Conservation (phyloP, 2,113 vertebrate species). For the Sapajus apella region DNA sequence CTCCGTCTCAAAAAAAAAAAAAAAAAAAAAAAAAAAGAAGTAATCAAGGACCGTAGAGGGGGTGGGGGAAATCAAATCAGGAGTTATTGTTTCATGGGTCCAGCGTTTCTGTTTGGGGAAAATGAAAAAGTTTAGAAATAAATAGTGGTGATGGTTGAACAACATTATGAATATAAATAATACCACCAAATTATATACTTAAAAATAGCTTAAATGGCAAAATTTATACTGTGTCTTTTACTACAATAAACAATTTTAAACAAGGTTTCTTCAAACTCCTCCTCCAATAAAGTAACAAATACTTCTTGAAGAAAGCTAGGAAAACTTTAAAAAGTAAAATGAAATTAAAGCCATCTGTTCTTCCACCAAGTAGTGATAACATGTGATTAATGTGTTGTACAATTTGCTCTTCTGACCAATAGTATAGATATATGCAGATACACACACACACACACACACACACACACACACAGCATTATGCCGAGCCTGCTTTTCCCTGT, state of each 20-base stretch:
- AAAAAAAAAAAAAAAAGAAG: too few species aligned
- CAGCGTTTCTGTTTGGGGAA: not conserved
- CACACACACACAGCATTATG: too few species aligned
- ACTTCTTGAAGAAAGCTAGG: not conserved
- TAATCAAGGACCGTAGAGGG: not conserved
- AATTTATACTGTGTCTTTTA: not conserved
- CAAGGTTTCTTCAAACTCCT: not conserved
- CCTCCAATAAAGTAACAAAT: not conserved
- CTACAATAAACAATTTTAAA: not conserved
- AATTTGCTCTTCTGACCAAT: not conserved
- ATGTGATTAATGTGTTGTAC: not conserved
- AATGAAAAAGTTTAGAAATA: not conserved
- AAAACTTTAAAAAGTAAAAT: not conserved
- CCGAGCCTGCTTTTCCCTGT: not conserved
- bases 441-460: not conserved
- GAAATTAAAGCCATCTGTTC: not conserved
- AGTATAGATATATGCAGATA: not conserved
- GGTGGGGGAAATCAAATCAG: not conserved
- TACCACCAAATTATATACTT: not conserved
- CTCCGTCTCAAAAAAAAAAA: too few species aligned
- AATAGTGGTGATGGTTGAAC: not conserved
- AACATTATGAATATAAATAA: not conserved
- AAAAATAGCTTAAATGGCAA: not conserved
- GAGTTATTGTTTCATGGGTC: not conserved
- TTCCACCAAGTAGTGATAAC: accelerated